Evolutionary conservation across 2,113 vertebrate genomes (phyloP).

Genomic region (Cebidichthys violaceus): DNA sequence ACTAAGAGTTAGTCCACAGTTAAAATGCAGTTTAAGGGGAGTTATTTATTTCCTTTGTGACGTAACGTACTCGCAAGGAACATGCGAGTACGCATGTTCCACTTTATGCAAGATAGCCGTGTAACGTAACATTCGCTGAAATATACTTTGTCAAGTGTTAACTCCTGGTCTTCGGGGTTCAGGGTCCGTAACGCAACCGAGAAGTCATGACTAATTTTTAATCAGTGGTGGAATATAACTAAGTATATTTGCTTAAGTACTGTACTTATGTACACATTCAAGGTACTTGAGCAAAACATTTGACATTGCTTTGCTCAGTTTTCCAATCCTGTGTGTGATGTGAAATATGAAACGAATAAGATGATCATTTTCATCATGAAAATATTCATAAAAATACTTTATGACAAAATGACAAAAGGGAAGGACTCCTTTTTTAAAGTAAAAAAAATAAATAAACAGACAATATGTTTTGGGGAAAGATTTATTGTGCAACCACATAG

Average conservation of each 20-base stretch:
- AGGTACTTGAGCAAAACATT: no score
- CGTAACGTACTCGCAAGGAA: background rate
- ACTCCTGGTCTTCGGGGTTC: background rate
- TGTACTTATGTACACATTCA: no score
- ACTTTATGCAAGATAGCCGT: background rate
- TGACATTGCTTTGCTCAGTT: background rate
- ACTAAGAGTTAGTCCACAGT: background rate
- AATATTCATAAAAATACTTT: no score
- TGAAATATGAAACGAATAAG: background rate
- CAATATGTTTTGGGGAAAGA: background rate
- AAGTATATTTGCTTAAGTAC: no score
- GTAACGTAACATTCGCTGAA: background rate
- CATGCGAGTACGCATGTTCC: background rate
- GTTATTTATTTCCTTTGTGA: background rate
- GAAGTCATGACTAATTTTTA: constrained; percentile 34
- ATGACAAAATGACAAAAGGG: background rate
- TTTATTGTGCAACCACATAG: constrained; percentile 50
- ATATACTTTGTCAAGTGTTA: background rate
- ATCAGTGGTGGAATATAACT: no score
- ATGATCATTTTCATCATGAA: background rate
- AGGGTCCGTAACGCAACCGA: constrained; percentile 23
- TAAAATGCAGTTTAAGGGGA: background rate
- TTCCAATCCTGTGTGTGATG: background rate
- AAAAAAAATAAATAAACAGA: background rate
- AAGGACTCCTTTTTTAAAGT: background rate